Evolutionary conservation across 2,113 vertebrate genomes (phyloP).

Genomic region (Orthonyx spaldingii): DNA sequence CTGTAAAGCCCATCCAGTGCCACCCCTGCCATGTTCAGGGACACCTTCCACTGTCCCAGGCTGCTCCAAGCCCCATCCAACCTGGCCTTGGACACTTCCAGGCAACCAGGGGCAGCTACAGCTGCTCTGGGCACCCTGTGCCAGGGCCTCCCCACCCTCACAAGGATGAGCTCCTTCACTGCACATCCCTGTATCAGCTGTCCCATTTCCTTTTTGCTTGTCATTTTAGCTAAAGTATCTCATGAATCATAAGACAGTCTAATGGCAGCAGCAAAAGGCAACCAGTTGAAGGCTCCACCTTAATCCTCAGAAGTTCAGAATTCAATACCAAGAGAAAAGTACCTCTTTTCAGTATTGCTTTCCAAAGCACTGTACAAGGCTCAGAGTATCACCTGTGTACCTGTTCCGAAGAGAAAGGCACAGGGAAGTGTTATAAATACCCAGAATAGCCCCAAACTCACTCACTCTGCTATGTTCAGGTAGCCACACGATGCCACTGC

Average conservation of each 20-base stretch:
- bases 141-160: neutral
- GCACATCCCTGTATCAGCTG: neutral
- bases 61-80: rapidly evolving
- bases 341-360: neutral
- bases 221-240: neutral
- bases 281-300: neutral
- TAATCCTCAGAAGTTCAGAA: neutral
- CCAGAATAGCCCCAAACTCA: slow-evolving; percentile 66
- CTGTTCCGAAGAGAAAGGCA: neutral
- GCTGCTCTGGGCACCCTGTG: neutral
- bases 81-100: neutral
- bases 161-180: neutral
- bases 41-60: rapidly evolving
- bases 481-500: slow-evolving; percentile 91
- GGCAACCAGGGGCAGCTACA: neutral
- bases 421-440: neutral
- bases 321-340: neutral
- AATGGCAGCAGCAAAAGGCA: neutral
- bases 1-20: neutral
- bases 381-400: neutral
- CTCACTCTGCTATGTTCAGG: slow-evolving; percentile 91
- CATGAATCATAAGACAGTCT: neutral
- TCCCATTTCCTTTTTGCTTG: neutral
- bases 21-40: neutral
- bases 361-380: rapidly evolving